Base-by-base conservation (phyloP, 2,888 invertebrate genomes). In the Subacronicta megacephala region DNA sequence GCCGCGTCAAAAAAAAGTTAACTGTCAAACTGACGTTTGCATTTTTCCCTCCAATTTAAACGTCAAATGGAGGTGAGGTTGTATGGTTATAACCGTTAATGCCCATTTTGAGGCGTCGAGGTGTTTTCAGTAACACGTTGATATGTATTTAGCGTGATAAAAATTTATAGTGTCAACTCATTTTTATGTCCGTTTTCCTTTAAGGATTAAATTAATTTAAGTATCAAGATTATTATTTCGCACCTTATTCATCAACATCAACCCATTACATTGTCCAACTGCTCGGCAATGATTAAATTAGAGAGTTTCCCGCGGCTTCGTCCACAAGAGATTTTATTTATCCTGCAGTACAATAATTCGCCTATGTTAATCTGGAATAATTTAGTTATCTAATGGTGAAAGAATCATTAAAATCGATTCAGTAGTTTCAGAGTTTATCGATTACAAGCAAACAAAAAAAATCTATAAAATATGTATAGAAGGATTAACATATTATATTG, bases 21-120 rank as follows among this genome's bases (percentile, higher is more conserved):
- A 75, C 69, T 72, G 75, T 74, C 73, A 75, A 72, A 62, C 56
- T 74, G 73, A 75, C 59, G 73, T 75, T 75, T 75, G 62, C 69
- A 72, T 72, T 75, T 73, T 75, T 42, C 62, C 65, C 75, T 69
- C 72, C 69, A 51, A 68, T 62, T 64, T 75, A 60, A 60, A 72
- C 75, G 56, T 67, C 75, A 75, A 62, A 56, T 36, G 61, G 47
- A 57, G 43, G 41, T 65, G 31, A 35, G 42, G 49, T 36, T 45
- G 43, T 35, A 6, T 29, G 23, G 6, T 40, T 36, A 16, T 9
- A 26, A 37, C 56, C 35, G 54, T 51, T 67, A 72, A 43, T 57
- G 57, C 41, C 68, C 60, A 52, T 72, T 65, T 50, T 16, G 29
- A 68, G 56, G 37, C 31, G 10, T n/a, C 33, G 62, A 49, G 47